These are phyloP conservation scores for Papilio protenor DNA, from an alignment of 2,888 invertebrate genomes.

Conservation along the genomic window DNA sequence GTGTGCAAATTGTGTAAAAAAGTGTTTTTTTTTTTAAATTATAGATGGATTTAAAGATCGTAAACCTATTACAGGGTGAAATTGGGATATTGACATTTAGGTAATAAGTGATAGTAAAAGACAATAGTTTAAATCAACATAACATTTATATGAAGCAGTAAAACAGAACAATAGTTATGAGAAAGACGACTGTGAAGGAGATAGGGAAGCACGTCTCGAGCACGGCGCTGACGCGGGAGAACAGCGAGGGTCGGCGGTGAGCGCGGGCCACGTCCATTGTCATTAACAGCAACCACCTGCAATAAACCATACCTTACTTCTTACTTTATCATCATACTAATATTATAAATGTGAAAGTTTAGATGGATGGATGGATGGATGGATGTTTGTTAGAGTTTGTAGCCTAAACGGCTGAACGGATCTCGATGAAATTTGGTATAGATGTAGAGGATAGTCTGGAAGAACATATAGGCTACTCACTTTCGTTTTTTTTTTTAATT, in stretches of 20 bases:
- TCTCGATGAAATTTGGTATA: too few relatives aligned
- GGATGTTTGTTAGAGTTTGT: too few relatives aligned
- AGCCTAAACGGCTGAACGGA: too few relatives aligned
- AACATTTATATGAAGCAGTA: conserved; percentile 67
- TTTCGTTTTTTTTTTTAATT: too few relatives aligned
- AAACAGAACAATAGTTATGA: conserved; percentile 71
- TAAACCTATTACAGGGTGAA: background rate
- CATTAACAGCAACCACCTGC: conserved; percentile 74
- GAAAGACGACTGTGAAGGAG: conserved; percentile 66
- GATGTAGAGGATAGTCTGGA: too few relatives aligned
- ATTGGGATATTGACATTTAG: background rate
- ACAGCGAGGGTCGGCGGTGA: conserved; percentile 55
- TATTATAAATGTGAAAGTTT: too few relatives aligned
- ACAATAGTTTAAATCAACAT: conserved; percentile 46
- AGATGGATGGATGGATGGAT: too few relatives aligned
- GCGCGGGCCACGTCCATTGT: conserved; percentile 56
- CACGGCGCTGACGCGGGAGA: conserved; percentile 57
- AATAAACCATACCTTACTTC: conserved; percentile 38
- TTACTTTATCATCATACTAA: too few relatives aligned
- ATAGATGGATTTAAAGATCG: background rate
- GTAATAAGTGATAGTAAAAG: background rate
- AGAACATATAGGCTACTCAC: too few relatives aligned
- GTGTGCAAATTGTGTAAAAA: too few relatives aligned
- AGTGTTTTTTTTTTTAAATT: too few relatives aligned
- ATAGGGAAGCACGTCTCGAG: conserved; percentile 73